Conservation (phyloP, 2,797 vertebrate genomes). For the Sebastes matsubarae region DNA sequence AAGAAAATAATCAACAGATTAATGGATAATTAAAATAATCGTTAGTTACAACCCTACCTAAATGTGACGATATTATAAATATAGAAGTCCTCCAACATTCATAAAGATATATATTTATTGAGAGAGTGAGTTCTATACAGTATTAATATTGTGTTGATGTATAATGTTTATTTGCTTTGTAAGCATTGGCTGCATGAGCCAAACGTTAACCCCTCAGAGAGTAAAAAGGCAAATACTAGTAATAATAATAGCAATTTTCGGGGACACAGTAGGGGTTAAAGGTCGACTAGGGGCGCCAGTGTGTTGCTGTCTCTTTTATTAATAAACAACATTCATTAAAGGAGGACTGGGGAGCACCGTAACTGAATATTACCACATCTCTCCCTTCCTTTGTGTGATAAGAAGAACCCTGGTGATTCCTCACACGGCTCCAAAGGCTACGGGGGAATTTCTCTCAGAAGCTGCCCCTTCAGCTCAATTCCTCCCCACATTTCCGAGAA, state of each 20-base stretch:
- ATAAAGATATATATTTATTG: neutral
- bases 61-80: neutral
- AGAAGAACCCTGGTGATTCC: slow-evolving; percentile 85
- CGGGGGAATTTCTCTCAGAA: slow-evolving; percentile 85
- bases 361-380: slow-evolving; percentile 81
- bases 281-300: slow-evolving; percentile 67
- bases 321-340: slow-evolving; percentile 84
- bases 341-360: slow-evolving; percentile 68
- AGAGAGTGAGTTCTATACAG: neutral
- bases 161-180: slow-evolving; percentile 4
- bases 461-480: slow-evolving; percentile 82
- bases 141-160: neutral
- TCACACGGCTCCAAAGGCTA: slow-evolving; percentile 82
- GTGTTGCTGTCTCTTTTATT: slow-evolving; percentile 75
- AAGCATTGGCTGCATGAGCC: neutral
- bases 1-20: too few species aligned
- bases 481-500: slow-evolving; percentile 85
- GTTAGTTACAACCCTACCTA: neutral
- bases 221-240: slow-evolving; percentile 25
- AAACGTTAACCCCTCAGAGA: neutral
- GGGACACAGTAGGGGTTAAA: slow-evolving; percentile 64
- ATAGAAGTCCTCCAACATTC: neutral
- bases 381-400: slow-evolving; percentile 82
- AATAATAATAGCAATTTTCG: slow-evolving; percentile 52
- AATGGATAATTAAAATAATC: too few species aligned